Percentiles rank a stretch among this genome's conserved stretches.
phyloP scores from a whole-genome alignment of 2,888 invertebrate species.

The Xestia rhomboidea region DNA sequence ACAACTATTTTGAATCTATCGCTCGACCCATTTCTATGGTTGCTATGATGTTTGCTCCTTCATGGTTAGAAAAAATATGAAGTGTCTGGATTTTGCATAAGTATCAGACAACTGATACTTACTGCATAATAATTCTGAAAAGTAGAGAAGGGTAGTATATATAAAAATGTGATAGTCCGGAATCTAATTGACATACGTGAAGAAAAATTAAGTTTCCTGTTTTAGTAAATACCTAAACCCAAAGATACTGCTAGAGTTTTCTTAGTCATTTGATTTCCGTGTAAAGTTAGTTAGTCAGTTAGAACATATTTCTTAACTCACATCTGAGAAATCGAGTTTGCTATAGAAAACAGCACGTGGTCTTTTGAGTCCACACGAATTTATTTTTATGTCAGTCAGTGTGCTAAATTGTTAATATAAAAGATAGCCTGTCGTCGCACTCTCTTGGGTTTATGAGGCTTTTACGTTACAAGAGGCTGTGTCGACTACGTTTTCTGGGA shows the following conservation, averaged over 20 bases:
- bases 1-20: constrained; percentile 41
- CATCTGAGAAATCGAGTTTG: not conserved
- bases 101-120: too few species aligned
- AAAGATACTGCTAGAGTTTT: not conserved
- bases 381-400: constrained; percentile 19
- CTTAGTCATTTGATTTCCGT: not conserved
- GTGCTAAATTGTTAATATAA: constrained; percentile 14
- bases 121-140: not conserved
- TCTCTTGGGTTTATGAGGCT: constrained; percentile 16
- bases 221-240: not conserved
- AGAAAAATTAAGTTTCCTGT: not conserved
- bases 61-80: not conserved
- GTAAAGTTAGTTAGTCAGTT: not conserved
- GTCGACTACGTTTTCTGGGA: not conserved
- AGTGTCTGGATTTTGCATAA: not conserved
- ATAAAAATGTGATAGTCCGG: too few species aligned
- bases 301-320: too few species aligned
- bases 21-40: constrained; percentile 33
- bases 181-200: not conserved
- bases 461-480: constrained; percentile 11
- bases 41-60: not conserved
- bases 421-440: constrained; percentile 11
- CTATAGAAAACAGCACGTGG: not conserved
- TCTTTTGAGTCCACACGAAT: constrained; percentile 1
- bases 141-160: not conserved